Evolutionary conservation across 2,888 invertebrate genomes (phyloP), one percentile per base, ranked within the genome.

Genomic region (Azorinus chamasolen): DNA sequence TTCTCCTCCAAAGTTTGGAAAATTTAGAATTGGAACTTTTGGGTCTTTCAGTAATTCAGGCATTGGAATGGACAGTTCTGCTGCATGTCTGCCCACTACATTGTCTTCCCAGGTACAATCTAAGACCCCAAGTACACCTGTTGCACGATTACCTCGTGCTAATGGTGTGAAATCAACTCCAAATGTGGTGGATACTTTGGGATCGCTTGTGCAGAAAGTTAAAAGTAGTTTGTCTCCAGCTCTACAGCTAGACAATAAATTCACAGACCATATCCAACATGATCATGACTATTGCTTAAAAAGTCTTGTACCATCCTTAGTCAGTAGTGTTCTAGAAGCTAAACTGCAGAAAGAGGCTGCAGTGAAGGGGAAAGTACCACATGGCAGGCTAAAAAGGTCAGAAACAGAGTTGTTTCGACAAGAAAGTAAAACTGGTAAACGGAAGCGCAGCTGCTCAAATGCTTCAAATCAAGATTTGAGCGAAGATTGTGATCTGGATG

Each of bases 251-350:
- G 61, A 59, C 25, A 62, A 61, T n/a, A 41, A 53, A 20, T 64
- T 53, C n/a, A 25, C 39, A 3, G 71, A 78, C 27, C 80, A 83
- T 55, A 82, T 84, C 22, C 82, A 83, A 32, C 90, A 90, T 83
- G 90, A 90, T 72, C 90, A 90, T 81, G 90, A 90, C 69, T 90
- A 90, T 58, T 89, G 88, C 50, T 64, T 71, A 25, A 77, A 81
- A 57, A 81, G 70, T 62, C 62, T 84, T 16, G 77, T 77, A 74
- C 81, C 81, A 18, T 68, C 72, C n/a, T 62, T 74, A 6, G 74
- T 79, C 6, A 79, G 55, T 20, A 79, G 71, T 63, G 53, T 71
- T 20, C 54, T 71, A 2, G 79, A 79, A 51, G 62, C 65, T 27
- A 65, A 70, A 59, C 69, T 82, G 27, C 72, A 72, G 41, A 55